Percentiles rank a stretch among this genome's conserved stretches.
Conservation (phyloP, 2,888 invertebrate genomes). For the Ennomos erosarius region DNA sequence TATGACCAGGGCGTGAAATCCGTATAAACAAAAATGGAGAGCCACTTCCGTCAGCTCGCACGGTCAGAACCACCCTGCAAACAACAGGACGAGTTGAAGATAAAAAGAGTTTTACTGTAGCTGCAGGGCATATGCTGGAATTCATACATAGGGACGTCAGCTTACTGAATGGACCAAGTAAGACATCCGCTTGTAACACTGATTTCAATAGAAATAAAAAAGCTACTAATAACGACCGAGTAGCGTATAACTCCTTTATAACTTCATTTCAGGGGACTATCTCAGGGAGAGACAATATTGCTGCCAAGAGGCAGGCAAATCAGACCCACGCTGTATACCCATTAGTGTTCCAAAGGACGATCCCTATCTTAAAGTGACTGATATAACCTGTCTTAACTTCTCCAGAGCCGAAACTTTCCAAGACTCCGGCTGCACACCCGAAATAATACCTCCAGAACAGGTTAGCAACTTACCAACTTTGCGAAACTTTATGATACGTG, state of each 20-base stretch:
- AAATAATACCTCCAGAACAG: conserved; percentile 63
- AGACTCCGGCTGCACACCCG: conserved; percentile 63
- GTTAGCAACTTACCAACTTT: conserved; percentile 47
- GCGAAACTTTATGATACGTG: conserved; percentile 45
- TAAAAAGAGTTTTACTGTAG: conserved; percentile 56
- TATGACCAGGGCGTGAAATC: conserved; percentile 49
- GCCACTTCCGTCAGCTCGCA: conserved; percentile 62
- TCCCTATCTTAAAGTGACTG: conserved; percentile 69
- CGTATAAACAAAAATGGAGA: conserved; percentile 54
- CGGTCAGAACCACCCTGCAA: conserved; percentile 61
- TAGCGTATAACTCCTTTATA: background rate
- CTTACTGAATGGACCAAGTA: conserved; percentile 60
- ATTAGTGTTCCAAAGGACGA: conserved; percentile 66
- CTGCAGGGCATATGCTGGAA: conserved; percentile 59
- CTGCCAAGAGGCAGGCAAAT: conserved; percentile 52
- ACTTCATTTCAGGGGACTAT: conserved; percentile 59
- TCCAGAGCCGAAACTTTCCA: conserved; percentile 72
- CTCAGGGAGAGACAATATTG: conserved; percentile 57
- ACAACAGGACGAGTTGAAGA: conserved; percentile 60
- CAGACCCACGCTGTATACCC: conserved; percentile 62
- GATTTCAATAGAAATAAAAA: too few relatives aligned
- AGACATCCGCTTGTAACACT: conserved; percentile 30
- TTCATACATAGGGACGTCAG: conserved; percentile 66
- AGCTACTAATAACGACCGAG: background rate
- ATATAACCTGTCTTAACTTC: conserved; percentile 71